These are phyloP conservation scores for Noctuana brunneofusca DNA, from an alignment of 2,888 invertebrate genomes.

Conservation along the genomic window DNA sequence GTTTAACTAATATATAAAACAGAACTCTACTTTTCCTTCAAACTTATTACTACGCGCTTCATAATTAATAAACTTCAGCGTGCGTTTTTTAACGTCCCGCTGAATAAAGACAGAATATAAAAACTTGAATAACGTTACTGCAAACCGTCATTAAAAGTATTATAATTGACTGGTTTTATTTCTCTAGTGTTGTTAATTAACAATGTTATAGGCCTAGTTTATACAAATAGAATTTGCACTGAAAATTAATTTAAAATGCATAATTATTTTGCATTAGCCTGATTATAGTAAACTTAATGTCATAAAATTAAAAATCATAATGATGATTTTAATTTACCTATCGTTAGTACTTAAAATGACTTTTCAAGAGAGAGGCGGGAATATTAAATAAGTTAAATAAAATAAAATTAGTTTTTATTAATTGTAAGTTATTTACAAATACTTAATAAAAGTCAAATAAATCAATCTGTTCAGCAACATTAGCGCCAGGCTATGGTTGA, in stretches of 20 bases:
- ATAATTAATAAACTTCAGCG: slow-evolving; percentile 14
- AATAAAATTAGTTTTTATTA: too few species aligned
- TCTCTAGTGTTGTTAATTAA: slow-evolving; percentile 2
- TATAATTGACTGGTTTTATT: slow-evolving; percentile 8
- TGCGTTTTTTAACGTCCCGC: background rate
- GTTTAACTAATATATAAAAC: background rate
- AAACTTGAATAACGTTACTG: slow-evolving; percentile 6
- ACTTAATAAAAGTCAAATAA: too few species aligned
- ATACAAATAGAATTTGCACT: background rate
- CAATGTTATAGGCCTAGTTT: background rate
- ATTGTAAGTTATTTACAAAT: too few species aligned
- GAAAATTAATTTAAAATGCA: background rate
- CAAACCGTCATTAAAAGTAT: slow-evolving; percentile 5
- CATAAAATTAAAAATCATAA: too few species aligned
- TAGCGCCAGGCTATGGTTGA: too few species aligned
- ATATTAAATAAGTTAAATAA: too few species aligned
- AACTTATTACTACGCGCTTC: background rate
- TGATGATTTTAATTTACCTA: too few species aligned
- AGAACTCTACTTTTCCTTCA: background rate
- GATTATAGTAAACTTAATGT: background rate
- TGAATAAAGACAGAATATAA: slow-evolving; percentile 2
- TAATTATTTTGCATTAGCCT: background rate
- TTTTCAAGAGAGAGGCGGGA: too few species aligned
- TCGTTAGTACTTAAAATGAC: too few species aligned
- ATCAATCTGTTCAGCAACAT: too few species aligned